Base-by-base conservation (phyloP, 1,140 invertebrate genomes). In the Holotrichia oblita region DNA sequence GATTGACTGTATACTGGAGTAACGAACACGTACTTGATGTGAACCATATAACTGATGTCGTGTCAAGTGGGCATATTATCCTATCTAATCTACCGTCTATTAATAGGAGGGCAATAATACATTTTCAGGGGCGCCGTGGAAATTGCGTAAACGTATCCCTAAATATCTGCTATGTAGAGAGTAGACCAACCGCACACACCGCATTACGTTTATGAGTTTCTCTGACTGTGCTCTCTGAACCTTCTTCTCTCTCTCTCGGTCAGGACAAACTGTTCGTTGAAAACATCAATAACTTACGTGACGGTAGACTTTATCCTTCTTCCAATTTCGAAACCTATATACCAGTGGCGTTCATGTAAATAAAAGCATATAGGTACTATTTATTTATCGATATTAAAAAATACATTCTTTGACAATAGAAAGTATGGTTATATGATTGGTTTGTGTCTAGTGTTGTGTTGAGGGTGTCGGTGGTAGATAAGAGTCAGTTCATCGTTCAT, bases 41-140 rank as follows among this genome's bases (percentile, higher is more conserved):
- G 27, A 34, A 34, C 27, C 27, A 34, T 55, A 17, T 55, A 55
- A 55, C 48, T 55, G 48, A 55, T 55, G 48, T 55, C 48, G 48
- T 55, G 48, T 55, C 48, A 55, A 55, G 48, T 55, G n/a, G 48
- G 48, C 48, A 55, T 55, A 55, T 55, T 55, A 55, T 55, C 48
- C 48, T 55, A 55, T 55, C 48, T 55, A 17, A 55, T 14, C 48
- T 55, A 17, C 48, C 48, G 17, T 17, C 48, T 55, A 55, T 55
- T 55, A 55, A 55, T 55, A 55, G 48, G 48, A 55, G 17, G 48
- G 48, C 48, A 55, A 55, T 55, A 55, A 55, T 55, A 55, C 48
- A 55, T 55, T 55, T 55, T 34, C 27, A 34, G 27, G 27, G 27
- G 27, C 48, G 48, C 14, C 17, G 12, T 34, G 44, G 12, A 55